A percentile compares a stretch with the other conserved stretches of the same genome.
phyloP scores from a whole-genome alignment of 2,113 vertebrate genomes.

The Platysternon megacephalum region DNA sequence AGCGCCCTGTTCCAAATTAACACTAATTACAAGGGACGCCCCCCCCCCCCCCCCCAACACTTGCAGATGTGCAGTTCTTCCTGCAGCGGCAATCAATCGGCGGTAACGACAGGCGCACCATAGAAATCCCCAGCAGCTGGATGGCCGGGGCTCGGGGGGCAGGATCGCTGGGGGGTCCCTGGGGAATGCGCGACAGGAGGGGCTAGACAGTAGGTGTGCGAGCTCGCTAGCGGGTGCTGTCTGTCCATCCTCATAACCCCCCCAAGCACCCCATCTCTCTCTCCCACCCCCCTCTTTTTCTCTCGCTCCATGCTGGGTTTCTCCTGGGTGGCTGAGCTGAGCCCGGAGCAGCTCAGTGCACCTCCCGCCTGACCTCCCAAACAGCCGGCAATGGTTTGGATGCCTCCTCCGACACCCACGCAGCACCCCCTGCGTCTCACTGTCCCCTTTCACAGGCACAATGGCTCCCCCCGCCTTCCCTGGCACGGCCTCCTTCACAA shows the following conservation, averaged over 20 bases:
- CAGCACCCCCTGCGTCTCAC: neutral
- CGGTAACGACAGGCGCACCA: neutral
- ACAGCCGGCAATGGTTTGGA: constrained; percentile 52
- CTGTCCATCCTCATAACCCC: neutral
- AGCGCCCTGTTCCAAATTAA: constrained; percentile 78
- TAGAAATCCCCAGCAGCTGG: neutral
- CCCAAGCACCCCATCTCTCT: neutral
- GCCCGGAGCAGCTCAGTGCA: constrained; percentile 55
- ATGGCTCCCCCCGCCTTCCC: constrained; percentile 14
- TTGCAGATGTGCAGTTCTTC: constrained; percentile 56
- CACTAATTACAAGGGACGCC: constrained; percentile 75
- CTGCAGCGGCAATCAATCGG: neutral
- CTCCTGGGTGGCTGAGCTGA: constrained; percentile 67
- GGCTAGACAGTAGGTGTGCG: too few relatives aligned
- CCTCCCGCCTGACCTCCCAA: constrained; percentile 68
- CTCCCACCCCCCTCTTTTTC: neutral
- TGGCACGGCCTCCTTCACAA: constrained; percentile 62
- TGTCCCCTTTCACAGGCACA: constrained; percentile 28
- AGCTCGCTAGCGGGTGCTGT: too few relatives aligned
- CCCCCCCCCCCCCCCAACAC: neutral
- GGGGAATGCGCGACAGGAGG: neutral
- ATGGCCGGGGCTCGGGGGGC: too few relatives aligned
- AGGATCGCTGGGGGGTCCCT: neutral
- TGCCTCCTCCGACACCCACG: neutral
- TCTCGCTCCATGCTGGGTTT: neutral